Base-by-base conservation (phyloP, 1,140 invertebrate genomes). In the Drosophila funebris region DNA sequence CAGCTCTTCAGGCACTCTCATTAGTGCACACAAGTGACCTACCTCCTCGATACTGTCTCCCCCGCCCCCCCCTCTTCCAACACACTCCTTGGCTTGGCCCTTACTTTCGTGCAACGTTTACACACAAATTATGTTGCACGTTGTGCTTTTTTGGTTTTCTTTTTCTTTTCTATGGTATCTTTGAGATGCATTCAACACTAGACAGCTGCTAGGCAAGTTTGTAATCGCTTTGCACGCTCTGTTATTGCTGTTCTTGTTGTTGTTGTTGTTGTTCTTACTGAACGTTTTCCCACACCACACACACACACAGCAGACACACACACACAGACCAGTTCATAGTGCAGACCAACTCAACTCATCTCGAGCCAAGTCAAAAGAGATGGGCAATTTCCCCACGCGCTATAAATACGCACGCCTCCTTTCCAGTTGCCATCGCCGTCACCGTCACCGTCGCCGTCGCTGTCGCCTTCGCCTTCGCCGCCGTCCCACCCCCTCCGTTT, bases 331-430 rank as follows among this genome's bases (percentile, higher is more conserved):
- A 46, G 52, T 71, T 66, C 58, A 56, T 13, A 43, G 57, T 31
- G 18, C 56, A 20, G 57, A 11, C 16, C 64, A 68, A 57, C 62
- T 64, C 50, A 20, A 33, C 33, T 62, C 36, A 29, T 46, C 13
- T 70, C 29, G 11, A 16, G 18, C 14, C 22, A 54, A 39, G 52
- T 14, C 18, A 46, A 57, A 66, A 61, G n/a, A 73, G 50, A 87
- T 76, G 67, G 67, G 31, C 74, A 85, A 78, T 85, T 76, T 80
- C 68, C 36, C 54, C 62, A 73, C n/a, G 56, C 50, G 64, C 78
- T 78, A 85, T 77, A 74, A 88, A 82, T 78, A 88, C 75, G 54
- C 64, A 67, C 48, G 61, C 31, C 70, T 52, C 43, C 56, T 67
- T 57, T 62, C 41, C 39, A 46, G 50, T 61, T 53, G 31, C 41